Conservation (phyloP, 2,888 invertebrate genomes). For the Biston betularia region DNA sequence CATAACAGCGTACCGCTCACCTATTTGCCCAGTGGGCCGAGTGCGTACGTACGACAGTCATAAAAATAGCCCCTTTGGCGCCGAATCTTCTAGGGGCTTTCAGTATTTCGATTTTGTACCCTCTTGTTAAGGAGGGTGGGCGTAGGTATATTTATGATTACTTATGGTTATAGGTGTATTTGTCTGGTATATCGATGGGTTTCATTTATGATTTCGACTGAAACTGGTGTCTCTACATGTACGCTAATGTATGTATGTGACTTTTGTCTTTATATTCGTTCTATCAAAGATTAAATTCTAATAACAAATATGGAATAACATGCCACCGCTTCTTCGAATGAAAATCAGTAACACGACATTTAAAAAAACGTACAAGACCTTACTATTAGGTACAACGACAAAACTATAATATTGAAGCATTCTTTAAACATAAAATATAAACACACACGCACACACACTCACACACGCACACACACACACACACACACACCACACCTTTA, state of each 20-base stretch:
- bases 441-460: too few species aligned
- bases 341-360: too few species aligned
- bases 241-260: not conserved
- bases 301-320: too few species aligned
- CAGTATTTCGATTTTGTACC: conserved; percentile 81
- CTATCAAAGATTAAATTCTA: not conserved
- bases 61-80: conserved; percentile 86
- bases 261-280: not conserved
- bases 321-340: too few species aligned
- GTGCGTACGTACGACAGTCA: conserved; percentile 84
- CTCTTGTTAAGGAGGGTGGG: conserved; percentile 75
- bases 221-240: conserved; percentile 30
- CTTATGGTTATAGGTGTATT: conserved; percentile 62
- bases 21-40: conserved; percentile 83
- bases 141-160: conserved; percentile 68
- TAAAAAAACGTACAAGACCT: too few species aligned
- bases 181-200: conserved; percentile 45
- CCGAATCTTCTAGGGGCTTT: conserved; percentile 82
- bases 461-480: too few species aligned
- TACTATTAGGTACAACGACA: too few species aligned
- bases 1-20: conserved; percentile 71
- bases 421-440: too few species aligned
- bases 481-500: too few species aligned
- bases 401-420: too few species aligned
- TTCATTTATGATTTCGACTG: conserved; percentile 31